Evolutionary conservation across 2,888 invertebrate species (phyloP), one percentile per base, ranked within the genome.

Genomic region (Trissolcus brochymenae): DNA sequence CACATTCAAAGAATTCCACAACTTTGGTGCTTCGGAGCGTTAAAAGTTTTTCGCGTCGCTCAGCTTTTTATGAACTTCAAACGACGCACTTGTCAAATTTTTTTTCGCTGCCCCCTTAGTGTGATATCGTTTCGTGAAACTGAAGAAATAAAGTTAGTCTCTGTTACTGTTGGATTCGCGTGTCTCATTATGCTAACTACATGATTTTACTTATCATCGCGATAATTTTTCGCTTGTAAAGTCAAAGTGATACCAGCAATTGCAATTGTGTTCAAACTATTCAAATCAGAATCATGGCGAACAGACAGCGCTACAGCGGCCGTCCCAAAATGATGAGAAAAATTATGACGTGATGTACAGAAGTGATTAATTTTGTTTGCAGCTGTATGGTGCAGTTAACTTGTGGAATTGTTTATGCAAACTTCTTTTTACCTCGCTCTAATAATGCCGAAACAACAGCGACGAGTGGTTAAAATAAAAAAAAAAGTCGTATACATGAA

Each of bases 331-430:
- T 25, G 25, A 25, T 4, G 6, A 25, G 25, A 25, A 25, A 25
- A 25, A 25, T 25, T 4, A 25, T 25, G 25, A 25, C 4, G 41
- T 25, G 35, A 46, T 67, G 61, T 25, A 67, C 61, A 66, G 43
- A 59, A 53, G 65, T 66, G 66, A 73, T 73, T 60, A 66, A 66
- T 73, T 65, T 35, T 9, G 61, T 49, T 55, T 51, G 16, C 66
- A 9, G 9, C 35, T 35, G 35, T 62, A 53, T 46, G 50, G n/a
- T 41, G 62, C 67, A 74, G 61, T 74, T 67, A 67, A 66, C 50
- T 14, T 53, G 43, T 46, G 25, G 19, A 57, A 55, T 66, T 67
- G 62, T 61, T 74, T 62, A 62, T 57, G 56, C 21, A 49, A 57
- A 51, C 41, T 53, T 66, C 61, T 29, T 64, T 61, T 67, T 56